Evolutionary conservation across 2,888 invertebrate species (phyloP), one percentile per base, ranked within the genome.

Genomic region (Phorcus lineatus): DNA sequence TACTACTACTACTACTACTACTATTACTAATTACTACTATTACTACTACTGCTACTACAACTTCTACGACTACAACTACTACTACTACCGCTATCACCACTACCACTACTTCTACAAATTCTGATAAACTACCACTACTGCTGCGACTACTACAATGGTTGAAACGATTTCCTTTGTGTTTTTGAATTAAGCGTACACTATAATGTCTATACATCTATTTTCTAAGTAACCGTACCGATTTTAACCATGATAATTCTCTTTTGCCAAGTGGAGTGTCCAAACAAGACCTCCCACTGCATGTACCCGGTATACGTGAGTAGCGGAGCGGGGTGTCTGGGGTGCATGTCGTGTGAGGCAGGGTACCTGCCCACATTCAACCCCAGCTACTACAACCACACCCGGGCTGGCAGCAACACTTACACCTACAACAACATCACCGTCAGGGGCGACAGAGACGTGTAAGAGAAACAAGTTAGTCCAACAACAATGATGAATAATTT

Each of bases 251-350:
- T 47, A 6, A 11, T 55, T 24, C 19, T 28, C 16, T 47, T 22
- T 66, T 22, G 40, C 40, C 31, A 55, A 81, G 81, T 81, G n/a
- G 28, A 54, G 55, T 82, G 81, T 22, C 81, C 83, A 4, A 28
- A 24, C 7, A 79, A 78, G 7, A 67, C 66, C 1, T 66, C 66
- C 40, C 53, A 83, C 74, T 83, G 83, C 19, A 47, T 70, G n/a
- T 80, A 83, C 55, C 52, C 80, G 19, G 62, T 67, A 13, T 83
- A 77, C 55, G 80, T 76, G 7, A 52, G 40, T 7, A 53, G 40
- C 24, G 62, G 57, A 11, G 78, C 77, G 7, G 83, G 83, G 3
- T 83, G 83, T 55, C 62, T 66, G 22, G 83, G 83, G 0, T 83
- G 83, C 66, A 75, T 78, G 22, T 53, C 70, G 13, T 83, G 83